Evolutionary conservation across 2,888 invertebrate genomes (phyloP).

Genomic region (Cheilosia grossa): DNA sequence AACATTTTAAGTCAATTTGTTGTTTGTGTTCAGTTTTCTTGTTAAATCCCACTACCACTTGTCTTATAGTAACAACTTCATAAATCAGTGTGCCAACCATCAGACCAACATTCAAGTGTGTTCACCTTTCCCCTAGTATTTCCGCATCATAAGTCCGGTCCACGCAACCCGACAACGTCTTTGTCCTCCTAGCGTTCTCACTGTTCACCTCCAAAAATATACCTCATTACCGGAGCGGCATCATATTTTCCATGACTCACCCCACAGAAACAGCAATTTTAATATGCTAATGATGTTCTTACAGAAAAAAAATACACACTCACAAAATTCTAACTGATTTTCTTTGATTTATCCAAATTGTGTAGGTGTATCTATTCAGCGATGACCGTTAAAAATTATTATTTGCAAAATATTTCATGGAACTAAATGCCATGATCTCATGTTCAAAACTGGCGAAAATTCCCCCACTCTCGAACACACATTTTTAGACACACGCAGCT

Average conservation of each 20-base stretch:
- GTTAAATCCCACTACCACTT: neutral
- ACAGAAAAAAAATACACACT: neutral
- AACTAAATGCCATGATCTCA: slow-evolving; percentile 46
- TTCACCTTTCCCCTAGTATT: slow-evolving; percentile 2
- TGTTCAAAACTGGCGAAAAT: slow-evolving; percentile 1
- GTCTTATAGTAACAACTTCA: neutral
- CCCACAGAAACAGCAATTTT: neutral
- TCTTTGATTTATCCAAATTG: slow-evolving; percentile 32
- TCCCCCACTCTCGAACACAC: neutral
- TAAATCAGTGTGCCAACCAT: neutral
- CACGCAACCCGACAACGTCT: neutral
- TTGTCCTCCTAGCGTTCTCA: slow-evolving; percentile 3
- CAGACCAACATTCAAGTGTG: neutral
- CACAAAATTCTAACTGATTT: slow-evolving; percentile 2
- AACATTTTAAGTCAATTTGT: neutral
- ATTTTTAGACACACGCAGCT: slow-evolving; percentile 24
- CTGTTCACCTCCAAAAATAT: slow-evolving; percentile 6
- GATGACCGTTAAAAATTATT: slow-evolving; percentile 34
- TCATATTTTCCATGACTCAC: slow-evolving; percentile 21
- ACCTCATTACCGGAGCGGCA: neutral
- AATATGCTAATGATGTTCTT: slow-evolving; percentile 12
- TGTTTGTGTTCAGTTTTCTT: neutral
- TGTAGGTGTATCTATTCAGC: slow-evolving; percentile 27
- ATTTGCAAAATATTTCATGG: slow-evolving; percentile 43
- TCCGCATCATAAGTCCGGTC: slow-evolving; percentile 32